Evolutionary conservation across 2,888 invertebrate species (phyloP), one percentile per base, ranked within the genome.

Genomic region (Orchesella flavescens): DNA sequence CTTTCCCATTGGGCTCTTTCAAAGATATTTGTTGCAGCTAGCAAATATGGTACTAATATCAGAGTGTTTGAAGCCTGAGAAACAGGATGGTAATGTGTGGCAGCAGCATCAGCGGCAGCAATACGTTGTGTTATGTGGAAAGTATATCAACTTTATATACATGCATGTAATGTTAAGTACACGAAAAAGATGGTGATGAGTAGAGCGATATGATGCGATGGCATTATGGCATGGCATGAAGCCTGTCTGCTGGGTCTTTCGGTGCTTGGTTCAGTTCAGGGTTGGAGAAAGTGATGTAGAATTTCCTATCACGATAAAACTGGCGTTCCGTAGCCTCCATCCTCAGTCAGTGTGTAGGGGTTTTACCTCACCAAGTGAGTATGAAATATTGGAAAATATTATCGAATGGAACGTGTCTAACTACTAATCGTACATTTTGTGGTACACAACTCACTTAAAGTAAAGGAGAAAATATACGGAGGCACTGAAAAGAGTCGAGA

Each of bases 331-430:
- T 21, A 49, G 19, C 61, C n/a, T 46, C 63, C 34, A 34, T 15
- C 10, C 23, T n/a, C n/a, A n/a, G n/a, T n/a, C n/a, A n/a, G n/a
- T n/a, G n/a, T n/a, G n/a, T n/a, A n/a, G n/a, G n/a, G n/a, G n/a
- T 19, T 43, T 57, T 21, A 19, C 59, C 59, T 10, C 59, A 59
- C 59, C 10, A 23, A 68, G 44, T 21, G 76, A 77, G 68, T 80
- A 55, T 84, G 84, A 76, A 69, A 81, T 79, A 83, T 83, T 83
- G 69, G 57, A 24, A 79, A 68, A 74, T 78, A 68, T 69, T 83
- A 78, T 78, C 53, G 55, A 74, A 68, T 61, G 63, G 63, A 63
- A 61, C 75, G 55, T 75, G 75, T 63, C 75, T 55, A 66, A 17
- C 66, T 65, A 43, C 57, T 66, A 76, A 66, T 76, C 65, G 66